Base-by-base conservation (phyloP, 2,113 vertebrate species). In the Petroica traversi region DNA sequence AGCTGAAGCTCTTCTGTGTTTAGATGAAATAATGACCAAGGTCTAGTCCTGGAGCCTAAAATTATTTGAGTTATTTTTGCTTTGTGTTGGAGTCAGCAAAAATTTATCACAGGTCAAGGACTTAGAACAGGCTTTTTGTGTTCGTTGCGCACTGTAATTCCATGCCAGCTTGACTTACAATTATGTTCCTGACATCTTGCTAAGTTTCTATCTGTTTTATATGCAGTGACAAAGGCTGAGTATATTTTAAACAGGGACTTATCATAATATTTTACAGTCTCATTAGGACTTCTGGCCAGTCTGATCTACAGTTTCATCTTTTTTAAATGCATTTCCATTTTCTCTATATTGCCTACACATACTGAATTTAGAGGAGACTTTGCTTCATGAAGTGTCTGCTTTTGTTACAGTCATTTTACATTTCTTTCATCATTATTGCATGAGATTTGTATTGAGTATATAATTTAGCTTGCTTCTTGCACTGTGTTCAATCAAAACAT, bases 231-330 rank as follows among this genome's bases (percentile, higher is more conserved):
- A 90, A 79, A 64, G 85, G 76, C 92, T 0, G 4, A 94, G 73
- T 71, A 79, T 89, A 92, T 91, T 91, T 96, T 93, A 95, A 61
- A 94, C 19, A 91, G 88, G 94, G 55, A 66, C 55, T 93, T 95
- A 95, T 33, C 38, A 68, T 96, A 96, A 93, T 96, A 95, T 97
- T 97, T 97, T 97, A 93, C 43, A 83, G 48, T 95, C 68, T 96
- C 83, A 92, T 95, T 97, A 97, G 97, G 96, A 91, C 59, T 95
- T 96, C 92, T 7, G 48, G 92, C 73, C 83, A 92, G 74, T 80
- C 85, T 91, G 80, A 75, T 74, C 93, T 95, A 92, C 40, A 87
- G 28, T 97, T 97, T 97, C 88, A 96, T 97, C 43, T 73, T 79
- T 96, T 85, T 94, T 86, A 69, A 96, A 94, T 95, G 61, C 25